Base-by-base conservation (phyloP, 2,113 vertebrate species). In the Tetrao urogallus region DNA sequence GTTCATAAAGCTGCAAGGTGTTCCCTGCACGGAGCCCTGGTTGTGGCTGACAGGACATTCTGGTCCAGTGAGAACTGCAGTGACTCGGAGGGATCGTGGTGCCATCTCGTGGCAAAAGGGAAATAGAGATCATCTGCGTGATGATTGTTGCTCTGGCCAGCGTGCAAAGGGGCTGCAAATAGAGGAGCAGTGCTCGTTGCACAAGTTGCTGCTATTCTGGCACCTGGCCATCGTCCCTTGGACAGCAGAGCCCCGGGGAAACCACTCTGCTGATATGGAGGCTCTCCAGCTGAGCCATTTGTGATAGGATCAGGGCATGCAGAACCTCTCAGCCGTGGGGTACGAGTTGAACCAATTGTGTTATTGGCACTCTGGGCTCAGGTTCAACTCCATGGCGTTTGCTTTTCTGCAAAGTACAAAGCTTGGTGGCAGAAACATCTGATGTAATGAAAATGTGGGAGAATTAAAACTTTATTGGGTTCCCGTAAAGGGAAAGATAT, bases 81-180 rank as follows among this genome's bases (percentile, higher is more conserved):
- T 11, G 32, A 21, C 87, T 83, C 13, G 0, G 18, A 90, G 92
- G 93, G 90, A 32, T 82, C 34, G 17, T 52, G 94, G 86, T 93
- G 96, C 96, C 95, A 97, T 86, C 96, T 96, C 54, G 93, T 95
- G 96, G 95, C 73, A 86, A 81, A 75, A 72, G 9, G 18, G 20
- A 50, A 42, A 43, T 2, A 52, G 75, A 79, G 84, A 69, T 47
- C 1, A 1, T 22, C 32, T 34, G 72, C 11, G 6, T 10, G 0
- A 0, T 0, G 20, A n/a, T 57, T 14, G 0, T 7, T 10, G 61
- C 57, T 72, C 60, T 1, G 77, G 24, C 15, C 16, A 0, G 40
- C 0, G 56, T 1, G 1, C 73, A 32, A 48, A 9, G 19, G 24
- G 52, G 34, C 61, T 90, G 56, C 50, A 17, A 34, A 1, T 6